Conservation (phyloP, 2,888 invertebrate species). For the Oligia fasciuncula region DNA sequence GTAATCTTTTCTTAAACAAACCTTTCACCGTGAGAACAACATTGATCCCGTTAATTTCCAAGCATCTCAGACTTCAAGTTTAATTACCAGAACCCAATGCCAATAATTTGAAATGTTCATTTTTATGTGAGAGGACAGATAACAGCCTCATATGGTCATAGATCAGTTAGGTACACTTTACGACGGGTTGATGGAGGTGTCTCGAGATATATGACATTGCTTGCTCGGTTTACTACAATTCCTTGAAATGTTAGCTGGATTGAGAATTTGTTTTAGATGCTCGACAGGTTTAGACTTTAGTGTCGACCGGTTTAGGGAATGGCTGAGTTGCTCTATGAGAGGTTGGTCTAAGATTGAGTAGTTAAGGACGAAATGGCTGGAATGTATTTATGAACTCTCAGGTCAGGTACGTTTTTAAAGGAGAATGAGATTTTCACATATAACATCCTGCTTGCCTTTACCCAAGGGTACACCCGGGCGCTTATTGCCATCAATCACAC, state of each 20-base stretch:
- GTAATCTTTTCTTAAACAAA: not conserved
- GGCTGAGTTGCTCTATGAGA: not conserved
- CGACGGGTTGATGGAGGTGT: slow-evolving; percentile 22
- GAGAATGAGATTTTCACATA: not conserved
- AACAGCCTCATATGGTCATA: slow-evolving; percentile 26
- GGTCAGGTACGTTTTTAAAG: not conserved
- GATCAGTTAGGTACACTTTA: slow-evolving; percentile 37
- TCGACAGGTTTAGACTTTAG: not conserved
- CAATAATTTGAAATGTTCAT: slow-evolving; percentile 78
- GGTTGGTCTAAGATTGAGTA: not conserved
- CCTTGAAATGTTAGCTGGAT: slow-evolving; percentile 8
- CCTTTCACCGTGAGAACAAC: slow-evolving; percentile 29
- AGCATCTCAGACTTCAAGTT: slow-evolving; percentile 67
- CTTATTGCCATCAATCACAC: not conserved
- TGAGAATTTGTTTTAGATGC: slow-evolving; percentile 13
- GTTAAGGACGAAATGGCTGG: not conserved
- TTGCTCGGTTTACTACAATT: slow-evolving; percentile 19
- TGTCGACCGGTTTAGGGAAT: not conserved
- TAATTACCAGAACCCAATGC: slow-evolving; percentile 80
- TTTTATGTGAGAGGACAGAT: slow-evolving; percentile 79
- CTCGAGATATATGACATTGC: not conserved
- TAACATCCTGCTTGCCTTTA: not conserved
- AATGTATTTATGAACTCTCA: not conserved
- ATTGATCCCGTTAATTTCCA: slow-evolving; percentile 37
- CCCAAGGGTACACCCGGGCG: not conserved